These are phyloP conservation scores for Apteryx owenii DNA, from an alignment of 2,113 vertebrate genomes.

Conservation along the genomic window DNA sequence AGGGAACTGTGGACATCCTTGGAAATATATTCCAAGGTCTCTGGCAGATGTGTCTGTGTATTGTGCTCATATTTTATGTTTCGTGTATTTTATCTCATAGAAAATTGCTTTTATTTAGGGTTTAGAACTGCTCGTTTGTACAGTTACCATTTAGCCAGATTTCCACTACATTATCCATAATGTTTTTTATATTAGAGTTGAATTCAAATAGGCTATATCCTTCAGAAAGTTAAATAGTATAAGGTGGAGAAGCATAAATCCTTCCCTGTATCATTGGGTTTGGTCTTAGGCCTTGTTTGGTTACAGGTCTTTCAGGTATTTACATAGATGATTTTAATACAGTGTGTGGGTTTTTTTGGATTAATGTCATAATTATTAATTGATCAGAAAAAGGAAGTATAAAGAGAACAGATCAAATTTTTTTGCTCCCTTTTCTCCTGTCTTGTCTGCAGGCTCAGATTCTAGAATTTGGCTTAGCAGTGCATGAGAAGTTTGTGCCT, in stretches of 20 bases:
- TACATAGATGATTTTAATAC: background rate
- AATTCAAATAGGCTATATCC: background rate
- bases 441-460: conserved; percentile 88
- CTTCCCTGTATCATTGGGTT: background rate
- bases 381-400: background rate
- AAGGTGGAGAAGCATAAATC: background rate
- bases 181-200: background rate
- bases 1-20: background rate
- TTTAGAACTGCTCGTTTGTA: background rate
- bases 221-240: background rate
- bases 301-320: background rate
- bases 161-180: background rate
- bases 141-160: background rate
- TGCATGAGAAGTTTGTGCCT: conserved; percentile 96
- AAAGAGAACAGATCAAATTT: background rate
- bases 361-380: background rate
- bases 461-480: conserved; percentile 92
- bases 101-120: background rate
- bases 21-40: background rate
- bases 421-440: background rate
- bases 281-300: background rate
- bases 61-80: background rate
- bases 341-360: rapidly evolving
- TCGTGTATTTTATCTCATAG: background rate
- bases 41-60: background rate